Evolutionary conservation across 2,797 vertebrate species (phyloP), one percentile per base, ranked within the genome.

Genomic region (Syndactyla subalaris): DNA sequence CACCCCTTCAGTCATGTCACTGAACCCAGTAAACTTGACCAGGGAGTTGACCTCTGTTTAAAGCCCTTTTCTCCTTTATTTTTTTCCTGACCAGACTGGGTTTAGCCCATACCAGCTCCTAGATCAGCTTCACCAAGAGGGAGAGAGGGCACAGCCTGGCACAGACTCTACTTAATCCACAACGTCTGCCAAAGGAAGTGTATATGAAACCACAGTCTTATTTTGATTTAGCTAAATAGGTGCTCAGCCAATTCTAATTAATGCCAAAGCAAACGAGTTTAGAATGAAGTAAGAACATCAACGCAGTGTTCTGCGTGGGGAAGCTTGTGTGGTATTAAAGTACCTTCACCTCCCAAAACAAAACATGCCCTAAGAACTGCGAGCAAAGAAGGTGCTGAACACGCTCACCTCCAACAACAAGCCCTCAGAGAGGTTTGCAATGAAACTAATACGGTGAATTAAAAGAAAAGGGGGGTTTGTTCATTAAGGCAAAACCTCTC

Each of bases 141-240:
- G 65, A 81, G 88, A 88, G 79, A 94, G 76, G 81, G 80, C 80
- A 90, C 77, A 92, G 94, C 86, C 95, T 89, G 89, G 95, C 91
- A 87, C 84, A 70, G 91, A 32, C 72, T 52, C 83, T 61, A 63
- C 94, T 81, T 91, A 91, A 95, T 84, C 84, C 84, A 39, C 70
- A 45, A 15, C 8, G 6, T 78, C 86, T 91, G 91, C 91, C 92
- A 92, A 81, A 68, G 87, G 94, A 90, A 88, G 88, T 29, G 54
- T 61, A 65, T 38, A 49, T 1, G 20, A 94, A 96, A 85, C 91
- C 92, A 93, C 73, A 75, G 71, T 48, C 84, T 81, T 90, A 89
- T 76, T 96, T 91, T 93, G 96, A 90, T 93, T 92, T 84, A 91
- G 74, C 79, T 83, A 67, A 92, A 94, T 48, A 92, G 80, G 73